A percentile compares a stretch with the other conserved stretches of the same genome.
Evolutionary conservation across 2,113 vertebrate genomes (phyloP).

Genomic region (Corvus cornix): DNA sequence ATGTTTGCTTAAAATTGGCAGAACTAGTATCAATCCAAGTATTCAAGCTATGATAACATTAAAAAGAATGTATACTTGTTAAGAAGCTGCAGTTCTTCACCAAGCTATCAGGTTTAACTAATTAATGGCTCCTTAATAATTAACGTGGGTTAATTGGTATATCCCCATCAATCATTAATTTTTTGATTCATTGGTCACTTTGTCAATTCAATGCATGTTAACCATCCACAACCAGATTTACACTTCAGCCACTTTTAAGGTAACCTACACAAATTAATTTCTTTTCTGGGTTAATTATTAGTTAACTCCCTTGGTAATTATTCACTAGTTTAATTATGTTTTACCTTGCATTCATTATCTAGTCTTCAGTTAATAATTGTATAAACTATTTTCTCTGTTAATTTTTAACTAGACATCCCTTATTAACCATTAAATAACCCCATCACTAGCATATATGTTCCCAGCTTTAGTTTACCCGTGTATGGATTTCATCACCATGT

Average conservation of each 20-base stretch:
- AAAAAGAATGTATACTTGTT: neutral
- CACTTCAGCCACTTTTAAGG: neutral
- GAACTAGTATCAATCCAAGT: neutral
- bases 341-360: neutral
- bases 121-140: neutral
- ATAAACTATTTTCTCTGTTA: neutral
- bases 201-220: neutral
- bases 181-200: neutral
- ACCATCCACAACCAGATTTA: neutral
- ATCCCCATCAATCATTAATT: neutral
- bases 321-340: neutral
- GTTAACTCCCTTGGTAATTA: neutral
- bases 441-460: neutral
- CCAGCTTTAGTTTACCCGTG: neutral
- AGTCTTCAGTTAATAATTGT: neutral
- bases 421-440: neutral
- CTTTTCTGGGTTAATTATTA: neutral
- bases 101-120: neutral
- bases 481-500: neutral
- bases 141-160: neutral
- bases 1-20: constrained; percentile 26
- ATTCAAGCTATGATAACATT: neutral
- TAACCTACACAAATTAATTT: neutral
- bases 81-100: neutral
- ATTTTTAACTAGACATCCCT: neutral